Base-by-base conservation (phyloP, 2,797 vertebrate genomes). In the Hippopotamyrus pictus region DNA sequence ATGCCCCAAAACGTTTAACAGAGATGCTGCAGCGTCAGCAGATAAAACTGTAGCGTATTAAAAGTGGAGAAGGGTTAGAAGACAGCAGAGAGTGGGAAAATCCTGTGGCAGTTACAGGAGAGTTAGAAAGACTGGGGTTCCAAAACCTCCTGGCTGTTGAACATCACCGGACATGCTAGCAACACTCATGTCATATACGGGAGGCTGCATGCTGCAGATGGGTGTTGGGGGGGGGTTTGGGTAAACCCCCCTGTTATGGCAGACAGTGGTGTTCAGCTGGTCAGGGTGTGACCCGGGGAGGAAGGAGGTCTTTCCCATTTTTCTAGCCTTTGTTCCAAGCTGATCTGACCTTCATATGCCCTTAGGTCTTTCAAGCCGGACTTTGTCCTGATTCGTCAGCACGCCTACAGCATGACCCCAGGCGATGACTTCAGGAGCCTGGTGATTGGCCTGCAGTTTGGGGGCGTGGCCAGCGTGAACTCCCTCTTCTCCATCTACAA, bases 401-500 rank as follows among this genome's bases (percentile, higher is more conserved):
- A 99, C 0, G 96, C 97, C 92, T 99, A 97, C 94, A 99, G 97
- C 95, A 99, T 99, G 98, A 95, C 98, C 0, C 95, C 97, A 0
- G 98, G 97, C 0, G 98, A 99, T 84, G 98, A 99, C 90, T 98
- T 97, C 94, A 95, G 98, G 89, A 97, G 97, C 94, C 95, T 99
- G 9, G 92, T 99, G 92, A 98, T 99, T 0, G 98, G 98, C 88
- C 93, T 99, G 46, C 98, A 99, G 90, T 99, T 98, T 0, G 98
- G 98, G 0, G 96, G 96, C 0, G 92, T 98, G 19, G 94, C 96
- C 0, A 96, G 97, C 0, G 90, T 98, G 93, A 99, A 99, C 96
- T 99, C 99, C 2, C 95, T 99, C 59, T 97, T 96, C 92, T 99
- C 98, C 41, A 97, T 98, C 94, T 99, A 99, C 95, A 99, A 98